Percentiles rank a stretch among this genome's conserved stretches.
Conservation (phyloP, 2,888 invertebrate species). For the Euzophera pinguis region DNA sequence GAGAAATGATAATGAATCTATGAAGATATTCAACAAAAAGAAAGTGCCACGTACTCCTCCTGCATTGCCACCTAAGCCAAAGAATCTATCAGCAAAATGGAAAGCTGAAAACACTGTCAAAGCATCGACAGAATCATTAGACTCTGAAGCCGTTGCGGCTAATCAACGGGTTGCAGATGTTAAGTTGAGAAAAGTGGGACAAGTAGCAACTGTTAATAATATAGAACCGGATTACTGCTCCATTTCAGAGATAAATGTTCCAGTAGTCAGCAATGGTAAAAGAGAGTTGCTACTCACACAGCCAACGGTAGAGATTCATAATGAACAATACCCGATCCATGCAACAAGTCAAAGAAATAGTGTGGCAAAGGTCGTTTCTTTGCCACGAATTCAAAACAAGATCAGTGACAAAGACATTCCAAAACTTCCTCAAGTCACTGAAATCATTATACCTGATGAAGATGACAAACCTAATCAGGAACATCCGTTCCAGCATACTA, state of each 20-base stretch:
- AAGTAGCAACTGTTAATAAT: constrained; percentile 69
- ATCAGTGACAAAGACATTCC: constrained; percentile 83
- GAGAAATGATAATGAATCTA: constrained; percentile 63
- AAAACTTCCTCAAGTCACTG: constrained; percentile 86
- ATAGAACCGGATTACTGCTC: constrained; percentile 87
- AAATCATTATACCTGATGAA: constrained; percentile 85
- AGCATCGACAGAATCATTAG: constrained; percentile 63
- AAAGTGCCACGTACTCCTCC: constrained; percentile 85
- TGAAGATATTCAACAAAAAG: constrained; percentile 73
- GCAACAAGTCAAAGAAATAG: constrained; percentile 61
- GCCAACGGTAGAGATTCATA: constrained; percentile 76
- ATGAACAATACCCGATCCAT: constrained; percentile 69
- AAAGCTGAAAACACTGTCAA: constrained; percentile 76
- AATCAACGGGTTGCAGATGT: constrained; percentile 80
- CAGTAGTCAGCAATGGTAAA: constrained; percentile 80
- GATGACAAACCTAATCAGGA: constrained; percentile 70
- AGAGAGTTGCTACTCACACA: constrained; percentile 76
- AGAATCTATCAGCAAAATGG: constrained; percentile 84
- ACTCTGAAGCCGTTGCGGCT: constrained; percentile 80
- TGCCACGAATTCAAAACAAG: constrained; percentile 67
- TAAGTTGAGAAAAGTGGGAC: constrained; percentile 75
- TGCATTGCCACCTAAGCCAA: constrained; percentile 89
- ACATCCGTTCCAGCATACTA: constrained; percentile 53
- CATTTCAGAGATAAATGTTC: constrained; percentile 86
- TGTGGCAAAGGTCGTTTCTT: constrained; percentile 67